A percentile compares a stretch with the other conserved stretches of the same genome.
Conservation (phyloP, 2,113 vertebrate species). For the Pedionomus torquatus region DNA sequence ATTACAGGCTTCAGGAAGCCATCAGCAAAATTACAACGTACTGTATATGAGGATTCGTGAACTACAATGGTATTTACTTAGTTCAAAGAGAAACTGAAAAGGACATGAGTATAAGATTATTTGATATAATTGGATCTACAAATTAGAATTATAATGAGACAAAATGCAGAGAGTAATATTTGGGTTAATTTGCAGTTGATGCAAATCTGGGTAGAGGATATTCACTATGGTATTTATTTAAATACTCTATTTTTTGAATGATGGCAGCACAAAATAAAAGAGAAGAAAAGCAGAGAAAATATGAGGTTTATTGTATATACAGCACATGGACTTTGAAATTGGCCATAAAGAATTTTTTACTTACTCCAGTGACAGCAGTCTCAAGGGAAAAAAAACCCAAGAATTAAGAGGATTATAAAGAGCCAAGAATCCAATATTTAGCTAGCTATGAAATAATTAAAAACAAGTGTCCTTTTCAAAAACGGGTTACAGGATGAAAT, state of each 20-base stretch:
- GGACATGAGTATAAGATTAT: not conserved
- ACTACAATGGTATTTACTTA: not conserved
- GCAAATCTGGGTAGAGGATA: not conserved
- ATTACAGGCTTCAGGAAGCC: not conserved
- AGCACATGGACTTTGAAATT: not conserved
- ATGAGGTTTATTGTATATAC: not conserved
- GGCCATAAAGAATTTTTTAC: not conserved
- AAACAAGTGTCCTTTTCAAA: not conserved
- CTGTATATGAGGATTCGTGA: not conserved
- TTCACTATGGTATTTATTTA: not conserved
- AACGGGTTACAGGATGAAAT: not conserved
- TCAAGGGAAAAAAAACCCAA: not conserved
- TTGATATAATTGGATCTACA: not conserved
- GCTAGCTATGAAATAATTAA: not conserved
- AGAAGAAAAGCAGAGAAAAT: not conserved
- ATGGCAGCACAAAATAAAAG: not conserved
- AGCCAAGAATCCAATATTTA: not conserved
- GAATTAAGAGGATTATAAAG: not conserved
- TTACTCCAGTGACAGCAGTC: not conserved
- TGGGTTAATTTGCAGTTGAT: not conserved
- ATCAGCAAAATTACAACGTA: not conserved
- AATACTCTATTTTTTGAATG: not conserved
- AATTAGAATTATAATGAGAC: not conserved
- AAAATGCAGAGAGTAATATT: not conserved
- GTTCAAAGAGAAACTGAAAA: not conserved